These are phyloP conservation scores for Abscondita cerata DNA, from an alignment of 2,888 invertebrate genomes.

Conservation along the genomic window DNA sequence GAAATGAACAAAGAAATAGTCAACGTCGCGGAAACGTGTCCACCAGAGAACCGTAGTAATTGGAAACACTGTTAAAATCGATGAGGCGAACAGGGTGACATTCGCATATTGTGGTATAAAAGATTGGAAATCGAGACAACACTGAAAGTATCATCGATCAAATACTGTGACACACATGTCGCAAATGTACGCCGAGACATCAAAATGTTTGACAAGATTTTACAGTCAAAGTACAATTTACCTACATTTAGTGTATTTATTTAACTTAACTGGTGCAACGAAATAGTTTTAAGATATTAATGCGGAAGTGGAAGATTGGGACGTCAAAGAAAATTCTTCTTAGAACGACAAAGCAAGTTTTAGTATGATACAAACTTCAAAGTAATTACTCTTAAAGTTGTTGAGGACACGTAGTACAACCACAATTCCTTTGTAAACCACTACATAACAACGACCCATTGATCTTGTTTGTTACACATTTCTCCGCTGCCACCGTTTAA, in stretches of 20 bases:
- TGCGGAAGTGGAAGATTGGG: too few species aligned
- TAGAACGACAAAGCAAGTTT: conserved; percentile 2
- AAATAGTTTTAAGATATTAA: too few species aligned
- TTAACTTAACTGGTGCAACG: too few species aligned
- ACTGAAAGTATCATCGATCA: conserved; percentile 36
- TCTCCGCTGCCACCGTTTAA: too few species aligned
- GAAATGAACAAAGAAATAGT: conserved; percentile 33
- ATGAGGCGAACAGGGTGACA: conserved; percentile 27
- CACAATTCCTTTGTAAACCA: conserved; percentile 24
- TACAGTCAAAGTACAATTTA: conserved; percentile 13
- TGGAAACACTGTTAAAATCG: conserved; percentile 34
- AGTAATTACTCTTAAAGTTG: conserved; percentile 24
- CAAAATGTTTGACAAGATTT: conserved; percentile 32
- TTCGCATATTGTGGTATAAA: conserved; percentile 30
- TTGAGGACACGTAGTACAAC: conserved; percentile 23
- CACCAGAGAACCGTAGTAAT: conserved; percentile 29
- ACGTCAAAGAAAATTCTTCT: too few species aligned
- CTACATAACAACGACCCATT: conserved; percentile 9
- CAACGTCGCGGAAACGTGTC: conserved; percentile 35
- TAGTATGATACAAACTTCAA: conserved; percentile 9
- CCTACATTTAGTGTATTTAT: too few species aligned
- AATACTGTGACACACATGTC: conserved; percentile 33
- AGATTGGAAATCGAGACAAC: conserved; percentile 32
- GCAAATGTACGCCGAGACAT: conserved; percentile 35
- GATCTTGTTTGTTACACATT: background rate